A percentile compares a stretch with the other conserved stretches of the same genome.
These are phyloP conservation scores for Acanthosepion pharaonis DNA, from an alignment of 2,888 invertebrate species.

Conservation along the genomic window DNA sequence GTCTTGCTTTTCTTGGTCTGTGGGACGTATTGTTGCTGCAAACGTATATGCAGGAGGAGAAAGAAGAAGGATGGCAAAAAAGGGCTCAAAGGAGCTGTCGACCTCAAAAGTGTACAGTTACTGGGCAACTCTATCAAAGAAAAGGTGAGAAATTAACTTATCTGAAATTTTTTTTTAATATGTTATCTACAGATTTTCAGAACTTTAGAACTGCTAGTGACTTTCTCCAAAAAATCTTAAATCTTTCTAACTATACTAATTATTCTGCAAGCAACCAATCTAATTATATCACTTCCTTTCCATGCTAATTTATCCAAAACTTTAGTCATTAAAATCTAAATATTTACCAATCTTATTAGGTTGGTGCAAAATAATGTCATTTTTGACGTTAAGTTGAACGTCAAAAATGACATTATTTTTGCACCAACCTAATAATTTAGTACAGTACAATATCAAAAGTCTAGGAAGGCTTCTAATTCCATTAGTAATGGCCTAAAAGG, in stretches of 20 bases:
- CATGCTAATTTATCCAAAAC: too few relatives aligned
- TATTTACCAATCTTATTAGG: too few relatives aligned
- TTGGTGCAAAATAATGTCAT: too few relatives aligned
- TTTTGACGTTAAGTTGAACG: too few relatives aligned
- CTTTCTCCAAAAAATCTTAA: background rate
- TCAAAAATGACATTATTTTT: too few relatives aligned
- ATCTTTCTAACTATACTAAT: background rate
- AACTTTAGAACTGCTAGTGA: background rate
- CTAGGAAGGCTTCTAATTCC: too few relatives aligned
- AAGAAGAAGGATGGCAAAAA: constrained; percentile 81
- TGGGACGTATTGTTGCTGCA: constrained; percentile 72
- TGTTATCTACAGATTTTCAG: background rate
- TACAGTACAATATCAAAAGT: too few relatives aligned
- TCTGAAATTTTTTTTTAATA: background rate
- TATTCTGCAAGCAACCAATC: background rate
- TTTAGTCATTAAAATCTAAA: too few relatives aligned
- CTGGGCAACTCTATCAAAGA: constrained; percentile 97
- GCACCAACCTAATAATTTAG: too few relatives aligned
- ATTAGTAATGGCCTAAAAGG: too few relatives aligned
- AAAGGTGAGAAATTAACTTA: constrained; percentile 81
- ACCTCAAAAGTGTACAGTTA: constrained; percentile 95
- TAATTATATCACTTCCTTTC: too few relatives aligned
- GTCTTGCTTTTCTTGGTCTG: constrained; percentile 69
- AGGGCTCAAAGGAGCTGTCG: constrained; percentile 79
- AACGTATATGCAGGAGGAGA: constrained; percentile 72